Evolutionary conservation across 2,113 vertebrate species (phyloP).

Genomic region (Myrmecophaga tridactyla): DNA sequence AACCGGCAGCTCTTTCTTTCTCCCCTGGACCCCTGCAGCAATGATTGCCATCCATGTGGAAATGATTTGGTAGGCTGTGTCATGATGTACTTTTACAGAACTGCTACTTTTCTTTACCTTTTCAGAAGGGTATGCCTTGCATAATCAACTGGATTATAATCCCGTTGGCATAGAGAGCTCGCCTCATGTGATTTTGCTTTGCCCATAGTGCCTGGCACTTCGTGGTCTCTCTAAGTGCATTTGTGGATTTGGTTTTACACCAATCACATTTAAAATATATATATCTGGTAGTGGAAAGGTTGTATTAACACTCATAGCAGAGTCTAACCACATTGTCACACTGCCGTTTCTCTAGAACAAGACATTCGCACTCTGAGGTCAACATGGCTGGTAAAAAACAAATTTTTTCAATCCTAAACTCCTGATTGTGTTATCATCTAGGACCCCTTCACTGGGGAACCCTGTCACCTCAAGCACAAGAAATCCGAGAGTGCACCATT

Average conservation of each 20-base stretch:
- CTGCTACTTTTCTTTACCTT: neutral
- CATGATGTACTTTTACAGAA: neutral
- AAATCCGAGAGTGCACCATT: neutral
- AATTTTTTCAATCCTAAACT: neutral
- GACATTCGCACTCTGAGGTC: neutral
- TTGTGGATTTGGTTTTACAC: too few relatives aligned
- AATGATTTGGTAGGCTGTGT: neutral
- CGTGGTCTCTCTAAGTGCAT: neutral
- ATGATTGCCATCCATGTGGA: too few relatives aligned
- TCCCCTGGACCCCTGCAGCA: too few relatives aligned
- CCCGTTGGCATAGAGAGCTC: neutral
- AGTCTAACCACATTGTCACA: neutral
- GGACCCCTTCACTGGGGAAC: neutral
- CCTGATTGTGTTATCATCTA: neutral
- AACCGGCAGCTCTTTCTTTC: neutral
- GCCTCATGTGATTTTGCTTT: neutral
- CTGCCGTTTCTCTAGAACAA: neutral
- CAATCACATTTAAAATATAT: neutral
- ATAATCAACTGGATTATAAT: neutral
- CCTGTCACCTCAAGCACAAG: neutral
- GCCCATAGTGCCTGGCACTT: accelerated
- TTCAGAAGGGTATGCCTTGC: neutral
- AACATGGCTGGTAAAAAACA: neutral
- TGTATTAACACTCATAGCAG: accelerated
- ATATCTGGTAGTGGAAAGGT: neutral